These are phyloP conservation scores for Drosophila neocordata DNA, from an alignment of 1,140 invertebrate species.

Conservation along the genomic window DNA sequence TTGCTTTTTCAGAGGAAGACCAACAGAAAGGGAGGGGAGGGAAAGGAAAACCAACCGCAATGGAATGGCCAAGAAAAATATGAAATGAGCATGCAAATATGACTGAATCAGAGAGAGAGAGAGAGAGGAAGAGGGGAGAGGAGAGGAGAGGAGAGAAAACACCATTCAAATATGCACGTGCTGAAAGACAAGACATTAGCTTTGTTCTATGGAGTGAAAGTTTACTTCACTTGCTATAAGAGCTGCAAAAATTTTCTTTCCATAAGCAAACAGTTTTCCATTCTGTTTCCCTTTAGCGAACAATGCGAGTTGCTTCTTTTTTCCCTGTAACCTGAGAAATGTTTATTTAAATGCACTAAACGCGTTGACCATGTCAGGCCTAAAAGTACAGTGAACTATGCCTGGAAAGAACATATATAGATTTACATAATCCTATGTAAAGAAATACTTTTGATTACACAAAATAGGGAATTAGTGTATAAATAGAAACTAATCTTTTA, in stretches of 20 bases:
- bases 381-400: slow-evolving; percentile 26
- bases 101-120: not conserved
- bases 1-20: slow-evolving; percentile 27
- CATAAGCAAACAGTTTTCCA: slow-evolving; percentile 25
- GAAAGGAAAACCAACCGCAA: not conserved
- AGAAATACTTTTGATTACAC: no score
- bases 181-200: slow-evolving; percentile 65
- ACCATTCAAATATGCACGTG: slow-evolving; percentile 54
- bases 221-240: slow-evolving; percentile 28
- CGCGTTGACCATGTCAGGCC: slow-evolving; percentile 54
- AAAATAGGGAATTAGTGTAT: no score
- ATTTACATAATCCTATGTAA: no score
- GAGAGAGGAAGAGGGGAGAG: not conserved
- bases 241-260: slow-evolving; percentile 41
- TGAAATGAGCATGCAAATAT: slow-evolving; percentile 78
- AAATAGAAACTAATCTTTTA: no score
- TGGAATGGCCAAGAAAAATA: slow-evolving; percentile 43
- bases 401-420: not conserved
- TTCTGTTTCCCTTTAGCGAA: slow-evolving; percentile 48
- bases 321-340: slow-evolving; percentile 57
- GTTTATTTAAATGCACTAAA: slow-evolving; percentile 80
- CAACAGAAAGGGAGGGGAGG: not conserved
- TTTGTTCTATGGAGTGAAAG: slow-evolving; percentile 72
- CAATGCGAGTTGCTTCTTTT: slow-evolving; percentile 48
- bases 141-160: not conserved